Conservation (phyloP, 2,113 vertebrate genomes). For the Talpa occidentalis region DNA sequence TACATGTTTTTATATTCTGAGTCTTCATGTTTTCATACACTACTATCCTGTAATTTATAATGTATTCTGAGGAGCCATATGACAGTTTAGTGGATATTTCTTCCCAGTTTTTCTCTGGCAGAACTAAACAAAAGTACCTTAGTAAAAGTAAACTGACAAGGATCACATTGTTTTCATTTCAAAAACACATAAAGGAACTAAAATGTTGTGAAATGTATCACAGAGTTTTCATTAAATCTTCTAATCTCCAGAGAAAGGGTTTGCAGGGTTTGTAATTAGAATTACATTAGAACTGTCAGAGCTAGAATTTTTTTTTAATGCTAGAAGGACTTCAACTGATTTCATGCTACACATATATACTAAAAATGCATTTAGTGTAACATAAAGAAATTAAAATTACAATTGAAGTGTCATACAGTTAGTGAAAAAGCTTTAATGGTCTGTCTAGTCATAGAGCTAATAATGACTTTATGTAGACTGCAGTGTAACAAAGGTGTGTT, state of each 20-base stretch:
- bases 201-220: conserved; percentile 77
- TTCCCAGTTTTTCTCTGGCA: conserved; percentile 50
- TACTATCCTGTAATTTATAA: not conserved
- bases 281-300: conserved; percentile 82
- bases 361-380: conserved; percentile 77
- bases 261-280: conserved; percentile 75
- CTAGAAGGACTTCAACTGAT: conserved; percentile 79
- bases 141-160: conserved; percentile 59
- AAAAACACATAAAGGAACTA: conserved; percentile 53
- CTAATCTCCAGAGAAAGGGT: conserved; percentile 68
- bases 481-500: conserved; percentile 66
- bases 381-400: conserved; percentile 81
- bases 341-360: conserved; percentile 73
- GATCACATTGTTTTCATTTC: conserved; percentile 67
- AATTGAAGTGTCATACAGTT: conserved; percentile 71
- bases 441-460: conserved; percentile 68
- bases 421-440: conserved; percentile 74
- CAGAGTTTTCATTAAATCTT: conserved; percentile 66
- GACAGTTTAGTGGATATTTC: not conserved
- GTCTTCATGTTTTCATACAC: not conserved
- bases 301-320: conserved; percentile 77
- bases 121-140: conserved; percentile 36
- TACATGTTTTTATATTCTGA: not conserved
- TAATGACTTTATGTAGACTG: conserved; percentile 50
- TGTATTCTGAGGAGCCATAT: not conserved